Evolutionary conservation across 1,140 invertebrate genomes (phyloP).

Genomic region (Saccostrea glomerata): DNA sequence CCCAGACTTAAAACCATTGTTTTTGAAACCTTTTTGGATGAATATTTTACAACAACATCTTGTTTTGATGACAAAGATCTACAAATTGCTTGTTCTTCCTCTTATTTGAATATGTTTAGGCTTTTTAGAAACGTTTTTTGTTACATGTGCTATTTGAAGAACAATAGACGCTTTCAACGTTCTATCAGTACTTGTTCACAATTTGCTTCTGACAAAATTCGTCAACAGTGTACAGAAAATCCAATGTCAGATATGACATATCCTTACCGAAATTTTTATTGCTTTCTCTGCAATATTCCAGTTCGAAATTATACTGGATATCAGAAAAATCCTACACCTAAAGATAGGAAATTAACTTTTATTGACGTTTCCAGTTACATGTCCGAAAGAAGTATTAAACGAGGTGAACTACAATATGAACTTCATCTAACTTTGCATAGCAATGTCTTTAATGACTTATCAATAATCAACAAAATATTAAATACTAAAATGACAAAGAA

Average conservation of each 20-base stretch:
- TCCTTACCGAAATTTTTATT: not conserved
- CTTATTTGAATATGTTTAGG: not conserved
- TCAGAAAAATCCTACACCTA: not conserved
- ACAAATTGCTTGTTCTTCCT: not conserved
- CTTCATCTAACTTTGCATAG: not conserved
- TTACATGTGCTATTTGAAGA: not conserved
- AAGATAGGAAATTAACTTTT: not conserved
- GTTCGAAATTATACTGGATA: no score
- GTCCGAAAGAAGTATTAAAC: not conserved
- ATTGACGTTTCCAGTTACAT: not conserved
- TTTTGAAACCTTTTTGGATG: not conserved
- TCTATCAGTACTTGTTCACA: not conserved
- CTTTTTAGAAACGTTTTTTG: not conserved
- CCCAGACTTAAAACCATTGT: not conserved
- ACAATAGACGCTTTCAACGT: not conserved
- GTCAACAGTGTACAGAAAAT: not conserved
- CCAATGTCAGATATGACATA: not conserved
- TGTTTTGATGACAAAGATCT: not conserved
- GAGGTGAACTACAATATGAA: not conserved
- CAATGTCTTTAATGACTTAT: not conserved
- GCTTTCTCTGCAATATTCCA: not conserved
- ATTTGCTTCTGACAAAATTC: not conserved
- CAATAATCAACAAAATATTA: not conserved
- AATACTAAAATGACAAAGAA: not conserved
- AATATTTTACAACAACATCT: not conserved